These are phyloP conservation scores for Sparidentex hasta DNA, from an alignment of 2,797 vertebrate genomes.

Conservation along the genomic window DNA sequence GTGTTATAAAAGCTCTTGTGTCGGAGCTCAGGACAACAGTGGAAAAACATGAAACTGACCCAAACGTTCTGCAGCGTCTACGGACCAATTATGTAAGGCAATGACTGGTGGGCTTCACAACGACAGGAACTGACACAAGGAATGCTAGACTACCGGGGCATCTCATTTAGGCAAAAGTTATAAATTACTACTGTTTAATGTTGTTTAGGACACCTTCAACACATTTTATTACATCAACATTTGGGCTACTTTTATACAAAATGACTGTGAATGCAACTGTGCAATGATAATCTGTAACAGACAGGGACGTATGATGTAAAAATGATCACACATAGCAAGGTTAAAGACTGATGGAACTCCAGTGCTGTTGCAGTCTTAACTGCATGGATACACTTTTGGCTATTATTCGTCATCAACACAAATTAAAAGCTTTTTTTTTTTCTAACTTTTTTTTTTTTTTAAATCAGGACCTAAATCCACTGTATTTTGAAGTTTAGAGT, in stretches of 20 bases:
- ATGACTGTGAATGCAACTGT: not conserved
- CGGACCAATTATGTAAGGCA: not conserved
- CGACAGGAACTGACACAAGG: not conserved
- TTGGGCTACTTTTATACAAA: not conserved
- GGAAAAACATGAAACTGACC: not conserved
- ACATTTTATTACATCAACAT: not conserved
- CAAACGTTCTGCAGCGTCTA: not conserved
- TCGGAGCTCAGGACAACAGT: not conserved
- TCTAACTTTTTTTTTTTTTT: too few species aligned
- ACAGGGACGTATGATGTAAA: not conserved
- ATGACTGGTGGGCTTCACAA: not conserved
- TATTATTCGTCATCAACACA: not conserved
- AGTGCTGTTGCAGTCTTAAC: not conserved
- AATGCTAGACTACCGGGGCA: not conserved
- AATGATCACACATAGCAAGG: not conserved
- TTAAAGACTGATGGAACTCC: too few species aligned
- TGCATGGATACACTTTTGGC: not conserved
- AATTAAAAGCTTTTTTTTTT: not conserved
- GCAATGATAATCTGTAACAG: not conserved
- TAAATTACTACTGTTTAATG: not conserved
- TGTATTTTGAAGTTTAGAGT: not conserved
- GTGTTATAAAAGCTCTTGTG: not conserved
- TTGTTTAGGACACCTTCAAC: slow-evolving; percentile 6
- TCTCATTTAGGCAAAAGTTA: not conserved
- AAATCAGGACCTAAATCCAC: not conserved